These are phyloP conservation scores for Eupristina koningsbergeri DNA, from an alignment of 1,140 invertebrate species.

Conservation along the genomic window DNA sequence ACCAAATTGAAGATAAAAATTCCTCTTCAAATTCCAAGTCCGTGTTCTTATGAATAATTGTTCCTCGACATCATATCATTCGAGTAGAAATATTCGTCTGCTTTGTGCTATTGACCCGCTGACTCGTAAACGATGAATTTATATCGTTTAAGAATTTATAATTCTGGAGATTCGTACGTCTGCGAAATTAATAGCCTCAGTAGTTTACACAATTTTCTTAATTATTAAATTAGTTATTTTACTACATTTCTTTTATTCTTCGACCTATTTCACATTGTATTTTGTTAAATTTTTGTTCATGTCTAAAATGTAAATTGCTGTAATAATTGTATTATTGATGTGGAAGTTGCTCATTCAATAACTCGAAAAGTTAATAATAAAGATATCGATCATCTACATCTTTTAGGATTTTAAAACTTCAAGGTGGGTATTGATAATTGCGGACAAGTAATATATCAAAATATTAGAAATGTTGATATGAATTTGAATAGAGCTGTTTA, in stretches of 20 bases:
- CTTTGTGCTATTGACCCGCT: no score
- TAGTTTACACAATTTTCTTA: not conserved
- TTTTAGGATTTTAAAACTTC: not conserved
- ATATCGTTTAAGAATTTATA: no score
- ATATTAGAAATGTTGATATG: slow-evolving; percentile 49
- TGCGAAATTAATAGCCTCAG: no score
- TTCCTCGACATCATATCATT: no score
- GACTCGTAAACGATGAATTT: no score
- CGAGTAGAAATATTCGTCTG: no score
- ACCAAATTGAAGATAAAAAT: no score
- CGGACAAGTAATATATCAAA: slow-evolving; percentile 62
- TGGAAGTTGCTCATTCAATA: slow-evolving; percentile 59
- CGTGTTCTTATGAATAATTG: no score
- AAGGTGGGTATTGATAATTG: slow-evolving; percentile 16
- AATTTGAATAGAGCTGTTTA: slow-evolving; percentile 49
- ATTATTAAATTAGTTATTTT: slow-evolving; percentile 14
- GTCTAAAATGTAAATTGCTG: slow-evolving; percentile 68
- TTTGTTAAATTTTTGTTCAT: slow-evolving; percentile 49
- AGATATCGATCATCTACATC: slow-evolving; percentile 48
- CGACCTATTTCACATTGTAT: not conserved
- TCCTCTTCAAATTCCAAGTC: no score
- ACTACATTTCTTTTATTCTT: not conserved
- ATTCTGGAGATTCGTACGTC: no score
- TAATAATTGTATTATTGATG: slow-evolving; percentile 58
- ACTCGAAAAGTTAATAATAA: slow-evolving; percentile 63